A percentile compares a stretch with the other conserved stretches of the same genome.
Evolutionary conservation across 2,888 invertebrate genomes (phyloP).

Genomic region (Chrysopilus asiliformis): DNA sequence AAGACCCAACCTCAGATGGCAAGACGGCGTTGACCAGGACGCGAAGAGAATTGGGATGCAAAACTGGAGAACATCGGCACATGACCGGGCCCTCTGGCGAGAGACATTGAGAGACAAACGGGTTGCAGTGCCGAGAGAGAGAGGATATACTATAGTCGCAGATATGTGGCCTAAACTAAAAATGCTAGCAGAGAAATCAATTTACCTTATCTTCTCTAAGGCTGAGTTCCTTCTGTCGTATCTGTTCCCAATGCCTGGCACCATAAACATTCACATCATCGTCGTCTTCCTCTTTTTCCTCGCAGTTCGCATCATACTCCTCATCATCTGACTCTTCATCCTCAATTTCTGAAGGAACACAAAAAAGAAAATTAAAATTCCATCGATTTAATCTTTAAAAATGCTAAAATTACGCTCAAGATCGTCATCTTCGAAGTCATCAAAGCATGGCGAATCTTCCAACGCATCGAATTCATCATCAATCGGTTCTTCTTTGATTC

Average conservation of each 20-base stretch:
- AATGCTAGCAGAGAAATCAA: neutral
- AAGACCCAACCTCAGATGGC: too few species aligned
- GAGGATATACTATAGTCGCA: too few species aligned
- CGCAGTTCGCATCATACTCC: neutral
- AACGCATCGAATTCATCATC: constrained; percentile 10
- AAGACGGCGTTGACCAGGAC: too few species aligned
- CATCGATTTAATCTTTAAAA: too few species aligned
- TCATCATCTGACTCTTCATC: neutral
- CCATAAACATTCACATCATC: constrained; percentile 10
- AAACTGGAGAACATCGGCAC: too few species aligned
- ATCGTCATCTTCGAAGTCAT: neutral
- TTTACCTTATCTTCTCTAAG: constrained; percentile 12
- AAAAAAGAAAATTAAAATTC: too few species aligned
- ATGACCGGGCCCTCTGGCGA: too few species aligned
- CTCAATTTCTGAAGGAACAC: too few species aligned
- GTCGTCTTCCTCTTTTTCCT: constrained; percentile 14
- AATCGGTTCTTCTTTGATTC: neutral
- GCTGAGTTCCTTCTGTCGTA: constrained; percentile 13
- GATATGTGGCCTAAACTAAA: too few species aligned
- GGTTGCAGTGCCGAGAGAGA: too few species aligned
- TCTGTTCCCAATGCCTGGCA: constrained; percentile 10
- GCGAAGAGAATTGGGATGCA: too few species aligned
- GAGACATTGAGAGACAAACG: too few species aligned
- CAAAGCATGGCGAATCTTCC: constrained; percentile 14
- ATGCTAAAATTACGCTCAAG: neutral